Base-by-base conservation (phyloP, 2,113 vertebrate species). In the Myodes glareolus region DNA sequence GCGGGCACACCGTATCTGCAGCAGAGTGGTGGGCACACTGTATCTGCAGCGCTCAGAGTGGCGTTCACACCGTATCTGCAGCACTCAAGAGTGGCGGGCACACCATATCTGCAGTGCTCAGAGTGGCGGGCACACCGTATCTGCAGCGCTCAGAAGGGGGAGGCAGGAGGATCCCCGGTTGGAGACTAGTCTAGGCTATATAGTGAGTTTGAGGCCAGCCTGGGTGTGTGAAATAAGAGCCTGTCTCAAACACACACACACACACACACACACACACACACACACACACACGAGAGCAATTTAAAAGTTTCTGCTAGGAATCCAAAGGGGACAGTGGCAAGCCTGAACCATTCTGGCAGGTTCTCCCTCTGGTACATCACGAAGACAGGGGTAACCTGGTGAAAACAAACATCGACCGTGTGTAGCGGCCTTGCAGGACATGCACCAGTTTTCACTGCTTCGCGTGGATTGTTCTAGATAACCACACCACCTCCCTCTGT, bases 341-440 rank as follows among this genome's bases (percentile, higher is more conserved):
- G 52, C 78, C 14, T 25, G 82, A 42, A 29, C 27, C 23, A 7
- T 21, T 36, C 21, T 9, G 12, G 61, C 55, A 58, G 1, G 7
- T 3, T n/a, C 39, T 86, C 47, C 7, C 67, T 50, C 1, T 19
- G 17, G 33, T 39, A 36, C 4, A 45, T 3, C 0, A 4, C 2
- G 25, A 76, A 4, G 4, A 36, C 1, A 7, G 1, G 42, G 68
- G 39, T 31, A 2, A 45, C 75, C 47, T 36, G 0, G 14, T 36
- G 3, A 42, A 50, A 50, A 31, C n/a, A 55, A 39, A 61, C n/a
- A 58, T 61, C 17, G 33, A 33, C 14, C 19, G 1, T 55, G 39
- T 67, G 39, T n/a, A 50, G 14, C 36, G 6, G 50, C 61, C 63
- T 45, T 73, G 76, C 70, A 72, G 36, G 3, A 72, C 19, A 7